A percentile compares a stretch with the other conserved stretches of the same genome.
These are phyloP conservation scores for Anguilla megastoma DNA, from an alignment of 2,797 vertebrate species.

Conservation along the genomic window DNA sequence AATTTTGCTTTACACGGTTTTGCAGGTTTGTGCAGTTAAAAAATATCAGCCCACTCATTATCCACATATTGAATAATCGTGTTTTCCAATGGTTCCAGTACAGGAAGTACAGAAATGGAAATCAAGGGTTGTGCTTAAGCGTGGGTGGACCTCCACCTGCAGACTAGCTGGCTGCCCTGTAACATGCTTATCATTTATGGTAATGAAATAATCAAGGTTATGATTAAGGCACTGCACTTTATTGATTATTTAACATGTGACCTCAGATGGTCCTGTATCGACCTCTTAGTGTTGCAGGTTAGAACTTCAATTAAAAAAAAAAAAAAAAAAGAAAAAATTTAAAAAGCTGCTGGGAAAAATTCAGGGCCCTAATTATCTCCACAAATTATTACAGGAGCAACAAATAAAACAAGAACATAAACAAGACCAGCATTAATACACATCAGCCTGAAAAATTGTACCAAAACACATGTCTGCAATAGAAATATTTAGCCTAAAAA, in stretches of 20 bases:
- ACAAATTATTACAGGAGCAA: background rate
- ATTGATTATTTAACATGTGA: background rate
- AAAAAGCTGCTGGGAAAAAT: slow-evolving; percentile 36
- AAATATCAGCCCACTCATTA: background rate
- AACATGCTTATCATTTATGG: background rate
- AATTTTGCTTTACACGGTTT: background rate
- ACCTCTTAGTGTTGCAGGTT: background rate
- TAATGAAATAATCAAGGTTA: background rate
- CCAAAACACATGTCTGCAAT: background rate
- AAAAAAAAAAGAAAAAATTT: background rate
- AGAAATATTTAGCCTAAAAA: background rate
- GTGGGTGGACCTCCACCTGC: background rate
- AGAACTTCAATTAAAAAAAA: background rate
- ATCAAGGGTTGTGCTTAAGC: background rate
- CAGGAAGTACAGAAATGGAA: background rate
- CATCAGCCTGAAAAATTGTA: background rate
- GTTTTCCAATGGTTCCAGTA: background rate
- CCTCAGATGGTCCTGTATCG: background rate
- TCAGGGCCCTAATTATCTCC: slow-evolving; percentile 26
- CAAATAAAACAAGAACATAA: background rate
- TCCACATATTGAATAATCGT: background rate
- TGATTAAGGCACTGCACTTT: background rate
- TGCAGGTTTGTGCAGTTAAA: background rate
- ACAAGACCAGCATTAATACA: background rate
- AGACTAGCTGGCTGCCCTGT: background rate